Percentiles rank a stretch among this genome's conserved stretches.
phyloP scores from a whole-genome alignment of 1,140 invertebrate genomes.

The Microplitis mediator region DNA sequence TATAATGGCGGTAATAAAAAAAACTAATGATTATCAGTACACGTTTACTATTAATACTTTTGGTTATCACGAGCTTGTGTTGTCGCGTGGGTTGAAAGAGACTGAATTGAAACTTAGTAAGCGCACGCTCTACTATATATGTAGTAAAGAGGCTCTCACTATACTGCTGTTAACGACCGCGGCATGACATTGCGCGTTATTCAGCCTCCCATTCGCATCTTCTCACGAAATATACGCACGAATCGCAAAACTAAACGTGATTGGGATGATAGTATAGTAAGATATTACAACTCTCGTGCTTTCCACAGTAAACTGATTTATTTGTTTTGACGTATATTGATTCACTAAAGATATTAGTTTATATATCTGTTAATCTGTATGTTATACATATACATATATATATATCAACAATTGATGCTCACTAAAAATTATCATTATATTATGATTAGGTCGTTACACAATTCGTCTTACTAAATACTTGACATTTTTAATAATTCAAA shows the following conservation, averaged over 20 bases:
- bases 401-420: too few species aligned
- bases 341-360: too few species aligned
- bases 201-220: conserved; percentile 35
- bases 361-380: too few species aligned
- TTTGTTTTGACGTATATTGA: too few species aligned
- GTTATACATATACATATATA: too few species aligned
- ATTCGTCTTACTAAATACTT: too few species aligned
- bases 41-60: neutral
- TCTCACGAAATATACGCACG: conserved; percentile 1
- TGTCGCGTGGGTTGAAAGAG: conserved; percentile 40
- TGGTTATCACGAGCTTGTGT: conserved; percentile 6
- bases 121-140: conserved; percentile 48
- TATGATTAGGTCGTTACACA: too few species aligned
- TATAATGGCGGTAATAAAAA: too few species aligned
- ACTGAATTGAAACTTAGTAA: conserved; percentile 43
- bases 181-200: conserved; percentile 2
- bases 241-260: conserved; percentile 3
- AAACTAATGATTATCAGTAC: too few species aligned
- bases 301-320: neutral
- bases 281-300: neutral
- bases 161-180: conserved; percentile 32
- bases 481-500: too few species aligned
- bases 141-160: conserved; percentile 36
- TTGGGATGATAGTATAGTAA: too few species aligned
- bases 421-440: too few species aligned